Percentiles rank a stretch among this genome's conserved stretches.
Evolutionary conservation across 1,140 invertebrate species (phyloP).

Genomic region (Artemia franciscana): DNA sequence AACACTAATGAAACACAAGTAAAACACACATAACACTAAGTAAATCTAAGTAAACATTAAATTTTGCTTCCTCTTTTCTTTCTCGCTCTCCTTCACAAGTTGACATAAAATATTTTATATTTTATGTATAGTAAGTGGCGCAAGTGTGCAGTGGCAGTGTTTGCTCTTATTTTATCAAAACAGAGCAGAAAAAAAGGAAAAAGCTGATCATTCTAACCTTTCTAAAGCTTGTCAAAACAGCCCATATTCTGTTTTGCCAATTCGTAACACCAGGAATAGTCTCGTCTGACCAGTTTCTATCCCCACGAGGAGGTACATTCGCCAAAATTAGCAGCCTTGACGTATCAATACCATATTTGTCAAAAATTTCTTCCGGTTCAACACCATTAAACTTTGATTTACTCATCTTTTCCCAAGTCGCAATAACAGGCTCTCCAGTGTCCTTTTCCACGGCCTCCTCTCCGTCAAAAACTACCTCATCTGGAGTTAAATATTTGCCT

Average conservation of each 20-base stretch:
- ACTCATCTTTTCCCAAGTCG: slow-evolving; percentile 93
- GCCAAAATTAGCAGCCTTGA: slow-evolving; percentile 63
- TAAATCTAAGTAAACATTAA: too few relatives aligned
- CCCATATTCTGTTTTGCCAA: slow-evolving; percentile 58
- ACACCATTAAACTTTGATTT: slow-evolving; percentile 95
- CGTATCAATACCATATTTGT: slow-evolving; percentile 62
- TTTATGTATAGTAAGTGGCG: too few relatives aligned
- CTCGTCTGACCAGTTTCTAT: slow-evolving; percentile 54
- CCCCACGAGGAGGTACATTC: slow-evolving; percentile 57
- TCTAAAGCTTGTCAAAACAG: slow-evolving; percentile 37
- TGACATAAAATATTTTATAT: too few relatives aligned
- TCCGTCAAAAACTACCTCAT: slow-evolving; percentile 34
- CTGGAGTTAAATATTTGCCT: slow-evolving; percentile 49
- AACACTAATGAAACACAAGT: too few relatives aligned
- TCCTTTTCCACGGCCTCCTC: slow-evolving; percentile 31
- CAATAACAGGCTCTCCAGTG: slow-evolving; percentile 36
- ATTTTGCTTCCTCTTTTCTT: too few relatives aligned
- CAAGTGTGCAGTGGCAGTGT: too few relatives aligned
- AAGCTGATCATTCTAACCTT: too few relatives aligned
- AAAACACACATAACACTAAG: too few relatives aligned
- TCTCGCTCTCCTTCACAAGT: too few relatives aligned
- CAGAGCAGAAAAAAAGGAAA: too few relatives aligned
- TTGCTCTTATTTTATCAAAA: too few relatives aligned
- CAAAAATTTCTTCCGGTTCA: slow-evolving; percentile 60
- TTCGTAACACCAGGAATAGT: slow-evolving; percentile 56